phyloP scores from a whole-genome alignment of 2,888 invertebrate species.

The Dromius quadrimaculatus region DNA sequence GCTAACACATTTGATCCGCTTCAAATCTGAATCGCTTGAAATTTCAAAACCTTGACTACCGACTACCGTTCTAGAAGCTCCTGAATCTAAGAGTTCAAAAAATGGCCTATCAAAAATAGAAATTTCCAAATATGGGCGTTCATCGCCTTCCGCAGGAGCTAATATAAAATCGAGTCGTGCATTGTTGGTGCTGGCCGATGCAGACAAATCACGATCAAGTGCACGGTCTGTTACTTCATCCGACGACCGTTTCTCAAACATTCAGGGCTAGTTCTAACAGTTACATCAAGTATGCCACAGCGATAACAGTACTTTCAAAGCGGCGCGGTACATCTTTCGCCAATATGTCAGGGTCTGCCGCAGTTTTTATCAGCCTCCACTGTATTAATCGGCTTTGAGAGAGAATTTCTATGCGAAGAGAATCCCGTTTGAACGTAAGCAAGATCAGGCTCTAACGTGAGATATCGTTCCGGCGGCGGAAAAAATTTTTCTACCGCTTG shows the following conservation, averaged over 20 bases:
- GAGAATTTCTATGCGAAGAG: not conserved
- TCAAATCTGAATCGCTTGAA: not conserved
- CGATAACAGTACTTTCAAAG: not conserved
- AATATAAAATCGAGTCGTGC: not conserved
- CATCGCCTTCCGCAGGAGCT: not conserved
- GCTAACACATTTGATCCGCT: not conserved
- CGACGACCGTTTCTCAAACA: not conserved
- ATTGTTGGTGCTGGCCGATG: not conserved
- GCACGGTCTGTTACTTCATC: not conserved
- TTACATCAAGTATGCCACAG: not conserved
- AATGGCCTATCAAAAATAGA: too few relatives aligned
- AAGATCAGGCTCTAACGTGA: conserved; percentile 51
- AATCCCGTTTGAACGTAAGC: conserved; percentile 3
- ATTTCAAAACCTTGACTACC: not conserved
- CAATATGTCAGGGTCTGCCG: conserved; percentile 23
- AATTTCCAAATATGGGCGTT: not conserved
- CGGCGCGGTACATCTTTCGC: conserved; percentile 1
- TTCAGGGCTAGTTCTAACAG: not conserved
- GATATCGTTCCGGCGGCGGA: conserved; percentile 11
- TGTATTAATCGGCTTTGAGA: not conserved
- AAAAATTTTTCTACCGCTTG: conserved; percentile 13
- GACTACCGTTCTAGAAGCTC: not conserved
- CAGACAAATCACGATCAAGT: not conserved
- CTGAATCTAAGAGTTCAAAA: not conserved
- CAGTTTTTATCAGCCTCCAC: not conserved